Evolutionary conservation across 2,113 vertebrate genomes (phyloP).

Genomic region (Cyprinodon brontotheroides): DNA sequence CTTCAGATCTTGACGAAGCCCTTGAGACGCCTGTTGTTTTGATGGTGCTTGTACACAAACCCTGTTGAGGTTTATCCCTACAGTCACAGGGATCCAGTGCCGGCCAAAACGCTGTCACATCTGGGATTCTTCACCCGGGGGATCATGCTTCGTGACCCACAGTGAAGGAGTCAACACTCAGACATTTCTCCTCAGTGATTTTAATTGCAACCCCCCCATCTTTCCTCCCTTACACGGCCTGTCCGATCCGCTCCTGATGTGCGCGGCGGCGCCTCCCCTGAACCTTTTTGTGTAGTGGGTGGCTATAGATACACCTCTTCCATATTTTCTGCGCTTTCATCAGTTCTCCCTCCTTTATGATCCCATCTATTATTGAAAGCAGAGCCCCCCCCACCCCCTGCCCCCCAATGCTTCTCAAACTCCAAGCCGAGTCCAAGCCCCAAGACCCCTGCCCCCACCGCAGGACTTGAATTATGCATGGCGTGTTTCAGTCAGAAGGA

Average conservation of each 20-base stretch:
- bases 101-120: slow-evolving; percentile 65
- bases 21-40: slow-evolving; percentile 38
- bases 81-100: slow-evolving; percentile 51
- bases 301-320: slow-evolving; percentile 43
- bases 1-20: slow-evolving; percentile 34
- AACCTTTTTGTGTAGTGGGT: slow-evolving; percentile 39
- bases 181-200: slow-evolving; percentile 28
- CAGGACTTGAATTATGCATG: slow-evolving; percentile 82
- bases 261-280: slow-evolving; percentile 17
- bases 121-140: slow-evolving; percentile 43
- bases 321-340: slow-evolving; percentile 54
- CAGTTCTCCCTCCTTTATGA: slow-evolving; percentile 66
- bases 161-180: slow-evolving; percentile 40
- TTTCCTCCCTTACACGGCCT: slow-evolving; percentile 26
- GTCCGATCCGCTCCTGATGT: slow-evolving; percentile 49
- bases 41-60: slow-evolving; percentile 44
- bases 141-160: slow-evolving; percentile 65
- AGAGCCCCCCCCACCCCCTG: slow-evolving; percentile 60
- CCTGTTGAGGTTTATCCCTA: slow-evolving; percentile 55
- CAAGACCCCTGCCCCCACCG: slow-evolving; percentile 65
- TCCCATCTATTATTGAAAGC: slow-evolving; percentile 82
- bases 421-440: slow-evolving; percentile 43
- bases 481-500: slow-evolving; percentile 68
- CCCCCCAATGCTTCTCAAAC: slow-evolving; percentile 33
- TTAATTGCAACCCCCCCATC: slow-evolving; percentile 10